These are phyloP conservation scores for Myripristis jacobus DNA, from an alignment of 2,797 vertebrate genomes.

Conservation along the genomic window DNA sequence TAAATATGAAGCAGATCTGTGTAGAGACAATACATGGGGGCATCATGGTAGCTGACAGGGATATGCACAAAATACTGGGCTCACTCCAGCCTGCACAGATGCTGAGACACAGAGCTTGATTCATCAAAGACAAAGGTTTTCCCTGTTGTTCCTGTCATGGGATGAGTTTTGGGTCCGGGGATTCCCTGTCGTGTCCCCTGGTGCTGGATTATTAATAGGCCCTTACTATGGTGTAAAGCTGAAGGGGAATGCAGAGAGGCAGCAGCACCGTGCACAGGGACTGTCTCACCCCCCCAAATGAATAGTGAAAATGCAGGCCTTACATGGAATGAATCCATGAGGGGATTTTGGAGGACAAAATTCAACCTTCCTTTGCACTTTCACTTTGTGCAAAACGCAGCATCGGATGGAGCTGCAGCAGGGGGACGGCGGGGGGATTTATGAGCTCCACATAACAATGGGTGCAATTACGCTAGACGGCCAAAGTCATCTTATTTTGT, in stretches of 20 bases:
- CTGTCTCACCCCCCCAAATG: conserved; percentile 59
- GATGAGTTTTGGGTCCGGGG: conserved; percentile 30
- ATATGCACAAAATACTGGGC: not conserved
- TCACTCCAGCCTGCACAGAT: not conserved
- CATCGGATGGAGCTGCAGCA: not conserved
- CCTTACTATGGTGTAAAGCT: conserved; percentile 42
- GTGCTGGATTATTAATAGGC: conserved; percentile 61
- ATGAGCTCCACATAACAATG: not conserved
- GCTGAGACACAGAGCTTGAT: not conserved
- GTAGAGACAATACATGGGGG: not conserved
- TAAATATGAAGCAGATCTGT: not conserved
- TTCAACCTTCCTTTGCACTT: no score
- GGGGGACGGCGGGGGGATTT: not conserved
- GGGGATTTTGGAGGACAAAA: conserved; percentile 30
- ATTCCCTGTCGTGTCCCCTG: conserved; percentile 39
- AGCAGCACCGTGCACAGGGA: conserved; percentile 39
- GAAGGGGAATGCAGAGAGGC: conserved; percentile 18
- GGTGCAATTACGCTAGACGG: conserved; percentile 22
- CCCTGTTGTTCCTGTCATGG: conserved; percentile 11
- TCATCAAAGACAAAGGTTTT: not conserved
- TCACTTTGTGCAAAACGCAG: no score
- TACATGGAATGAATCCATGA: conserved; percentile 52
- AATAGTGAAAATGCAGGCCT: conserved; percentile 52
- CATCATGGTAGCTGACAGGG: not conserved
- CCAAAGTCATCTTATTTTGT: conserved; percentile 55